phyloP scores from a whole-genome alignment of 2,113 vertebrate species.

The Dissostichus mawsoni region DNA sequence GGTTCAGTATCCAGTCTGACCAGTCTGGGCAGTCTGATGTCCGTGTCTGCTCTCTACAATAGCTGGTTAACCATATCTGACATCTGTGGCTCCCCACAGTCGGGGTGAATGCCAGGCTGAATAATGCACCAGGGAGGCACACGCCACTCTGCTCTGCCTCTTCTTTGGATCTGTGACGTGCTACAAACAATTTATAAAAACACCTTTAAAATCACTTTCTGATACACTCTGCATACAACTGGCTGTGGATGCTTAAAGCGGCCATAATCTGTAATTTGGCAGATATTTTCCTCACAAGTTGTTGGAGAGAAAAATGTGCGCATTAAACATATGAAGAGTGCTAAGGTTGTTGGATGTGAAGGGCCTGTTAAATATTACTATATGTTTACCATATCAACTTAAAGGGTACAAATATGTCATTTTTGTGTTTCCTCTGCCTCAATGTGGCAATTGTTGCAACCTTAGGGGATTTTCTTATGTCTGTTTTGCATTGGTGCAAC shows the following conservation, averaged over 20 bases:
- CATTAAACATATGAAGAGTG: neutral
- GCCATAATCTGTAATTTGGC: neutral
- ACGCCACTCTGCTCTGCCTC: conserved; percentile 73
- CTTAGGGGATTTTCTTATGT: neutral
- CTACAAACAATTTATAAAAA: conserved; percentile 38
- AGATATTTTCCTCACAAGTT: neutral
- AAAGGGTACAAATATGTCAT: neutral
- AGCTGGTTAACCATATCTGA: conserved; percentile 72
- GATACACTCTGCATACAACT: neutral
- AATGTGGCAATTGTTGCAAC: neutral
- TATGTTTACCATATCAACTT: neutral
- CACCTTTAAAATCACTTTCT: neutral
- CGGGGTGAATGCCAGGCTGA: conserved; percentile 68
- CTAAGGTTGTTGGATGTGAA: neutral
- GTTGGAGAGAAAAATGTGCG: neutral
- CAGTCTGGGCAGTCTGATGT: conserved; percentile 50
- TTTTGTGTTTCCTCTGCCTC: neutral
- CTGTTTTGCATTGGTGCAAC: neutral
- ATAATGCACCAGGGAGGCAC: conserved; percentile 64
- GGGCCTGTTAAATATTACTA: neutral
- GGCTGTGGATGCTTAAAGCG: neutral
- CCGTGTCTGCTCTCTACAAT: conserved; percentile 69
- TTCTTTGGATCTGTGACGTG: conserved; percentile 48
- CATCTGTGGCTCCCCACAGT: conserved; percentile 69
- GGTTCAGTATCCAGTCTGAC: conserved; percentile 47